phyloP scores from a whole-genome alignment of 2,888 invertebrate species.

The Polietes domitor region DNA sequence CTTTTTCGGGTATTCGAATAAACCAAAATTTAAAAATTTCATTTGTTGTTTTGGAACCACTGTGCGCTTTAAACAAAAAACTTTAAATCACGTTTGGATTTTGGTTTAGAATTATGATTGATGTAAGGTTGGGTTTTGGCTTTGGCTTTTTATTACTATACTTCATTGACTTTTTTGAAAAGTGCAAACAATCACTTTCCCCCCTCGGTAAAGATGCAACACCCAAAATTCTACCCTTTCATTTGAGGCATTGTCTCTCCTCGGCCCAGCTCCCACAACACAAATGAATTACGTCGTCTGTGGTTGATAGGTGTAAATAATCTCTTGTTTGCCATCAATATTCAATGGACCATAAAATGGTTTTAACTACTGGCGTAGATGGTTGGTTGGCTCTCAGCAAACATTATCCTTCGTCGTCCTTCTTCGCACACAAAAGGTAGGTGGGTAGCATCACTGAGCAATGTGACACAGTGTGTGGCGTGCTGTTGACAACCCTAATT shows the following conservation, averaged over 20 bases:
- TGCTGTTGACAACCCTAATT: constrained; percentile 72
- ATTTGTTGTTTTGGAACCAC: background rate
- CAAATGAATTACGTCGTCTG: constrained; percentile 66
- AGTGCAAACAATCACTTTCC: constrained; percentile 44
- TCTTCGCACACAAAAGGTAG: constrained; percentile 25
- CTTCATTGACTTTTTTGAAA: constrained; percentile 19
- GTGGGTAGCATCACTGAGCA: background rate
- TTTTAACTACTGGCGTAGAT: constrained; percentile 73
- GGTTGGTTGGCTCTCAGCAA: constrained; percentile 68
- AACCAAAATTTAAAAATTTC: too few species aligned
- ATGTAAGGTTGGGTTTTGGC: constrained; percentile 73
- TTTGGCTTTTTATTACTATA: constrained; percentile 49
- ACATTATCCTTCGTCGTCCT: constrained; percentile 69
- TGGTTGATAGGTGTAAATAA: constrained; percentile 78
- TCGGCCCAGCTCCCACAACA: constrained; percentile 13
- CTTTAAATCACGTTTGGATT: constrained; percentile 52
- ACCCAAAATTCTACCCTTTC: constrained; percentile 5
- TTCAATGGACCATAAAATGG: constrained; percentile 81
- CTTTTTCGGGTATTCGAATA: too few species aligned
- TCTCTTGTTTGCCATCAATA: constrained; percentile 66
- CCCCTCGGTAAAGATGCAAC: constrained; percentile 42
- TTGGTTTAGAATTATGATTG: constrained; percentile 75
- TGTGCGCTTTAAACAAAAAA: constrained; percentile 52
- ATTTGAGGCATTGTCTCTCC: background rate
- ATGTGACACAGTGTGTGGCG: constrained; percentile 14